Base-by-base conservation (phyloP, 2,888 invertebrate species). In the Mesorhabditis spiculigera region DNA sequence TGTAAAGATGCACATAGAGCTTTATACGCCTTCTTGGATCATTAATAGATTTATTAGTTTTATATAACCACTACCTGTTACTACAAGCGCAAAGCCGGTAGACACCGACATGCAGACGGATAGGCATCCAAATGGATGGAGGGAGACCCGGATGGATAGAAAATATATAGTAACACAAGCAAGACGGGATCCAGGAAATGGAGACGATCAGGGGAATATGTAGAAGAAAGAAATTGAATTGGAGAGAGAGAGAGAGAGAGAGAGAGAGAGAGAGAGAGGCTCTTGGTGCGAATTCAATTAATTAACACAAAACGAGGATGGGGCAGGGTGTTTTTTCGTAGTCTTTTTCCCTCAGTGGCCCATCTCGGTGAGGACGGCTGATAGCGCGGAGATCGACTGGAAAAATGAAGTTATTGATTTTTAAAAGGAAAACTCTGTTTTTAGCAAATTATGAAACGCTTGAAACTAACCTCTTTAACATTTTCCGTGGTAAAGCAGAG, bases 401-500 rank as follows among this genome's bases (percentile, higher is more conserved):
- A 68, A 50, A 45, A 80, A 62, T 66, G 3, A 28, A 28, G 28
- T 28, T 28, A 28, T 79, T 74, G 43, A 13, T 43, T 66, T 66
- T 66, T 44, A 50, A n/a, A 50, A n/a, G n/a, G 1, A 50, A 50
- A 10, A n/a, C 8, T 50, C 10, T 50, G 58, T 50, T 50, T 50
- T 50, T 50, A 50, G 58, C 5, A 4, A 13, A 4, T 5, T 10
- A 5, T 68, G 13, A 3, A 68, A 45, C 16, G 42, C 65, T 64
- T 58, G 28, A 28, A 28, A 28, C 58, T 50, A 10, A 78, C 76
- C 68, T 75, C 70, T 64, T 87, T 86, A 3, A 87, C 87, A 78
- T 89, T 87, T 13, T 84, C 82, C 45, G 76, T 77, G 63, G 80
- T 86, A 81, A 89, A 89, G 75, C 88, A 88, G 85, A 89, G 87